Evolutionary conservation across 2,888 invertebrate genomes (phyloP), one percentile per base, ranked within the genome.

Genomic region (Patella caerulea): DNA sequence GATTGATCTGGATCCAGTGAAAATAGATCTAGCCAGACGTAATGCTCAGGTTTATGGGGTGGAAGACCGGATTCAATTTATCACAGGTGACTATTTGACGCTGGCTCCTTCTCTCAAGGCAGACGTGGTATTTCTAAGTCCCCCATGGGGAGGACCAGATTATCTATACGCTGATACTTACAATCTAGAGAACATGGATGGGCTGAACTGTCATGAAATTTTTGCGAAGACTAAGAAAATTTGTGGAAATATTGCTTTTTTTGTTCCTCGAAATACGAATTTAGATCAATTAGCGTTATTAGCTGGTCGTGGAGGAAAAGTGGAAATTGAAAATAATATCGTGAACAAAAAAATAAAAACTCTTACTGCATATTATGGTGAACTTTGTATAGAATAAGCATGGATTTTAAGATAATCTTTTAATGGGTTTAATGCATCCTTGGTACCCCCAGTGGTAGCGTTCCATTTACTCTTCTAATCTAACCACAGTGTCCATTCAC

Each of bases 101-200:
- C 75, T 91, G 72, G 19, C 85, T 0, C 88, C 89, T 14, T 77
- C 71, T 9, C 84, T 90, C 69, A 83, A 82, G 79, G 97, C 95
- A 0, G 98, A 99, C 89, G 95, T 95, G 78, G 96, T 99, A 2
- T 99, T 98, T 91, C 93, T 99, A 24, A 97, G 97, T 89, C 99
- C 99, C 2, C 99, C 99, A 0, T 99, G 99, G 99, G 99, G 99
- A n/a, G 98, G 98, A 0, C 97, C 97, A 0, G 92, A 93, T 7
- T 99, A 99, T 91, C 91, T 94, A 7, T 84, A 83, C 89, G 93
- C 90, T 73, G 91, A 93, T 4, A 93, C 94, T 17, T 97, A 95
- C 88, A 95, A 96, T 90, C 93, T 97, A 78, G 95, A 87, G 59
- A 90, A 88, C 65, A 93, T 97, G 91, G 93, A 93, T 85, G 96